Conservation (phyloP, 2,888 invertebrate species). For the Syrista parreyssii region DNA sequence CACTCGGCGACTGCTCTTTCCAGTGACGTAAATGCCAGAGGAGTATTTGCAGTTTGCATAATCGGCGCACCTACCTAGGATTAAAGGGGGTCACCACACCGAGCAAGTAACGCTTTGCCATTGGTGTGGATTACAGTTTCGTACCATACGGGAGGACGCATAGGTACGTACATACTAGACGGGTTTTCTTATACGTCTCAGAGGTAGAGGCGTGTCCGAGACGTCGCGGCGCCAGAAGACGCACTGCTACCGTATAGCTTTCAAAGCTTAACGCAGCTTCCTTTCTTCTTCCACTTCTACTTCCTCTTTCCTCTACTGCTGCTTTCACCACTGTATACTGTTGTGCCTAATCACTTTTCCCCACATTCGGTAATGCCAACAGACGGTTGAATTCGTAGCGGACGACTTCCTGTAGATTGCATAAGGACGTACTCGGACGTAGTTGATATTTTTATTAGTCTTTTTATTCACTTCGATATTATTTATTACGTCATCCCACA, state of each 20-base stretch:
- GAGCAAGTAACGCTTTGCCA: slow-evolving; percentile 43
- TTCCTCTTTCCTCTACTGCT: slow-evolving; percentile 15
- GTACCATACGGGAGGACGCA: slow-evolving; percentile 47
- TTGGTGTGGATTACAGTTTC: slow-evolving; percentile 58
- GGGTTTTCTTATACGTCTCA: slow-evolving; percentile 37
- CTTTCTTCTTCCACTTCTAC: slow-evolving; percentile 19
- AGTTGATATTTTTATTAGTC: background rate
- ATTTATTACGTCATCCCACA: too few species aligned
- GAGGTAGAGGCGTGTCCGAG: slow-evolving; percentile 47
- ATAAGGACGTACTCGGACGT: background rate
- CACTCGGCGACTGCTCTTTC: slow-evolving; percentile 17
- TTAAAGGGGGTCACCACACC: slow-evolving; percentile 24
- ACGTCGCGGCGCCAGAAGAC: slow-evolving; percentile 61
- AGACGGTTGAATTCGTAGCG: background rate
- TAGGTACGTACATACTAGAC: slow-evolving; percentile 25
- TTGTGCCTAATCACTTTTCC: background rate
- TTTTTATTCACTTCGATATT: background rate
- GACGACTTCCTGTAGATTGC: background rate
- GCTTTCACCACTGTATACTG: background rate
- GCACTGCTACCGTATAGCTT: slow-evolving; percentile 46
- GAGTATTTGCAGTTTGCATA: slow-evolving; percentile 3
- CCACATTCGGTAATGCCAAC: background rate
- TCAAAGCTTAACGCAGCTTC: slow-evolving; percentile 27
- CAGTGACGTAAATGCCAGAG: slow-evolving; percentile 6
- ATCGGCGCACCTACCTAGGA: slow-evolving; percentile 14